Percentiles rank a stretch among this genome's conserved stretches.
These are phyloP conservation scores for Ostrea denselamellosa DNA, from an alignment of 1,140 invertebrate species.

Conservation along the genomic window DNA sequence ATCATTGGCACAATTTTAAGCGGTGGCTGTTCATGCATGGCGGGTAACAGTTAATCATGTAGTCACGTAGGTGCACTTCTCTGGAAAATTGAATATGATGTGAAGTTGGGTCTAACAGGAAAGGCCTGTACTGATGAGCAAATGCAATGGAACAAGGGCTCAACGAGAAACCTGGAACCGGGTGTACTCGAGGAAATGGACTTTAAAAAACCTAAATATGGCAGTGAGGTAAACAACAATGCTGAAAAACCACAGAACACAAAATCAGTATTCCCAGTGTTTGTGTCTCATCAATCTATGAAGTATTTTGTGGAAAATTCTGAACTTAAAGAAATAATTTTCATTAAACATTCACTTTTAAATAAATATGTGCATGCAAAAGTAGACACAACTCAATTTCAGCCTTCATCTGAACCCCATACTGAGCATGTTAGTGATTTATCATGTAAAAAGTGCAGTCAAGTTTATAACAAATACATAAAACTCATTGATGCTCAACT, in stretches of 20 bases:
- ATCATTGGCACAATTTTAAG: conserved; percentile 34
- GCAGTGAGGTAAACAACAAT: conserved; percentile 11
- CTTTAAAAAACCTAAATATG: no score
- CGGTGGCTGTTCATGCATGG: conserved; percentile 47
- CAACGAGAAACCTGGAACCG: conserved; percentile 46
- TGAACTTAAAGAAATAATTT: no score
- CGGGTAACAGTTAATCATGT: conserved; percentile 43
- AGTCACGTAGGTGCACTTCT: conserved; percentile 43
- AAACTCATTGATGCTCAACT: not conserved
- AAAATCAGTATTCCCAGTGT: not conserved
- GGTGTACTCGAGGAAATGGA: not conserved
- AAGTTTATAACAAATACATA: not conserved
- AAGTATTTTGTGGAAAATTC: no score
- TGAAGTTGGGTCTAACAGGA: no score
- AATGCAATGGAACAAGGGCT: no score
- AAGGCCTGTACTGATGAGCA: no score
- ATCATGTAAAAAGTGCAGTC: not conserved
- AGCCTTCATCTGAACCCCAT: no score
- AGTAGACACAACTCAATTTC: no score
- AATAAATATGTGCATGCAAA: no score
- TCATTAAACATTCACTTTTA: no score
- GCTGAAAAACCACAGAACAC: not conserved
- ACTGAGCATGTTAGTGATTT: not conserved
- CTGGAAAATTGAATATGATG: not conserved
- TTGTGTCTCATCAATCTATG: no score